These are phyloP conservation scores for Actinopyga echinites DNA, from an alignment of 53 echinoderm and acorn worm species.

Conservation along the genomic window DNA sequence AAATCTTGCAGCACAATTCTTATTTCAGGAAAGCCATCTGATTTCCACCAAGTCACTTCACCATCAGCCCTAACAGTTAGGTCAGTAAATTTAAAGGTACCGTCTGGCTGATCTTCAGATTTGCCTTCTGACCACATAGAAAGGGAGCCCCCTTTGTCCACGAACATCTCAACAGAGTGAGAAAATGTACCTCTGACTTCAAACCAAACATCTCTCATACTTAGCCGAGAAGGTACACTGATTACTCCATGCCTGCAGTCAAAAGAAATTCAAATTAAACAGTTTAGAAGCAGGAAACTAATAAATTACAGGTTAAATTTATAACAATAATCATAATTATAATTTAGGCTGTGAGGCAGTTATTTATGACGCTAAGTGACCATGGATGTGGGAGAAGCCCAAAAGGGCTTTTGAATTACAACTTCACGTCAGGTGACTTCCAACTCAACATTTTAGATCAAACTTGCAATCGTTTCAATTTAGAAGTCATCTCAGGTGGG, in stretches of 20 bases:
- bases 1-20: conserved; percentile 59
- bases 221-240: conserved; percentile 68
- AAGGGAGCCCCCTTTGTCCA: conserved; percentile 76
- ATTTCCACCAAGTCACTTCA: conserved; percentile 65
- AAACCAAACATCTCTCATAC: conserved; percentile 89
- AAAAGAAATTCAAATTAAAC: no score
- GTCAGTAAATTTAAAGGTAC: conserved; percentile 70
- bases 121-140: conserved; percentile 84
- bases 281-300: no score
- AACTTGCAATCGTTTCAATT: no score
- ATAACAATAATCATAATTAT: no score
- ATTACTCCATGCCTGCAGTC: conserved; percentile 69
- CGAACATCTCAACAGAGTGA: conserved; percentile 69
- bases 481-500: no score
- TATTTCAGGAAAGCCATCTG: conserved; percentile 63
- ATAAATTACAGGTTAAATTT: no score
- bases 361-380: no score
- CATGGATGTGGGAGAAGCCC: no score
- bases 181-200: conserved; percentile 76
- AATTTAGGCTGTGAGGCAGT: no score
- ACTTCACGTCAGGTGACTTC: no score
- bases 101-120: conserved; percentile 59
- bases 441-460: no score
- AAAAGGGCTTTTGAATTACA: no score
- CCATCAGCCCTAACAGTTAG: conserved; percentile 84